Base-by-base conservation (phyloP, 2,113 vertebrate species). In the Apteryx owenii region DNA sequence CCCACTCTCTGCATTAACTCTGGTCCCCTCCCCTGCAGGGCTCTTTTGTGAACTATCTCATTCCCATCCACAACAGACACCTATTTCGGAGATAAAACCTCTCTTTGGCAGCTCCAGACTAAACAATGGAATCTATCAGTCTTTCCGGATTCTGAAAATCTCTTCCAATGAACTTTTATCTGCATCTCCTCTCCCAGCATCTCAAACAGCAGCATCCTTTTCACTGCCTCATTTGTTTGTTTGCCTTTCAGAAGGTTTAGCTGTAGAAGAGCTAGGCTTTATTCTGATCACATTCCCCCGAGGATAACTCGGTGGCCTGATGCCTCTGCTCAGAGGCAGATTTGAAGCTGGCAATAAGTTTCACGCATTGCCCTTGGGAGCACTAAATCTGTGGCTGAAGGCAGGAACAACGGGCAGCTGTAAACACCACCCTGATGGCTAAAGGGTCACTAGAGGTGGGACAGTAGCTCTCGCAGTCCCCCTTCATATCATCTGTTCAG, bases 11-110 rank as follows among this genome's bases (percentile, higher is more conserved):
- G 85, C 42, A 6, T 16, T 70, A 3, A 7, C 44, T 1, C 2
- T 6, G 0, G 8, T 54, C 12, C 65, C 61, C 16, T 79, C 62
- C 33, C 40, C n/a, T 26, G 10, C 21, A 4, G 0, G 0, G 12
- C 20, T 77, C 89, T 64, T 82, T 22, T 56, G 48, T 26, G 38
- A 73, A 3, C 18, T 22, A 3, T 13, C 70, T 36, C 60, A 2
- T 3, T 38, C 54, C 42, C 54, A 69, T 12, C 44, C 76, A 51
- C 2, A 29, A 25, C 21, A 62, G 75, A 77, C 18, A 25, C 42
- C 58, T 44, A 40, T 4, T 91, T 44, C 28, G 50, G 69, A 81
- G 76, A 31, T 38, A 78, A 96, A 96, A 40, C 48, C 58, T 66
- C 85, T 51, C 58, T 61, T 71, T 40, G 44, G 46, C 78, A 81